Evolutionary conservation across 2,113 vertebrate genomes (phyloP), one percentile per base, ranked within the genome.

Genomic region (Zosterops japonicus): DNA sequence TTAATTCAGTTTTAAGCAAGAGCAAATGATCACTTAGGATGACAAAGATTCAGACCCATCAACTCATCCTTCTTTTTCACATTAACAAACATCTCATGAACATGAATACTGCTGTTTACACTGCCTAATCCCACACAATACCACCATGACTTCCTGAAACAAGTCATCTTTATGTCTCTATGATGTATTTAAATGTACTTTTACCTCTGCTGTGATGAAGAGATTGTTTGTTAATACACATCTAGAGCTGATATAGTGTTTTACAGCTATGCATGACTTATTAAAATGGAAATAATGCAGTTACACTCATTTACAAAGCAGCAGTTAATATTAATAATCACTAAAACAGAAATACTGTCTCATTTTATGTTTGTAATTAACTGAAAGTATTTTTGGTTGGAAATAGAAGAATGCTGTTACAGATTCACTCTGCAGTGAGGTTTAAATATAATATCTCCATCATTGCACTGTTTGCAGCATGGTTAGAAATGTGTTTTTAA

Each of bases 261-360:
- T 94, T 80, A 86, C 35, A 93, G 79, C 70, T 86, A 88, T 28
- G 52, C 27, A 88, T 87, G 55, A 67, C 74, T 93, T 91, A 95
- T 59, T 93, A 85, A 95, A 85, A 90, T 88, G 63, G 75, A 95
- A 95, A 94, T 91, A 93, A 83, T 41, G 61, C 78, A 89, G 78
- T 91, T 93, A 76, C 0, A 0, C 33, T 95, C 9, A 83, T 83
- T 95, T 94, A 61, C 75, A 90, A 90, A 91, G 71, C 59, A 85
- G 60, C 42, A 77, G 39, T 74, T 88, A 94, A 71, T 83, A 92
- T 52, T 70, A 77, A 90, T 68, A 68, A 70, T 36, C 6, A 15
- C 29, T 64, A 56, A 91, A 91, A 81, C 41, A 91, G 68, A 92
- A 96, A 91, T 56, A 80, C 5, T 74, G 56, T 57, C 50, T 93